Conservation (phyloP, 1,140 invertebrate genomes). For the Drosophila tristis region DNA sequence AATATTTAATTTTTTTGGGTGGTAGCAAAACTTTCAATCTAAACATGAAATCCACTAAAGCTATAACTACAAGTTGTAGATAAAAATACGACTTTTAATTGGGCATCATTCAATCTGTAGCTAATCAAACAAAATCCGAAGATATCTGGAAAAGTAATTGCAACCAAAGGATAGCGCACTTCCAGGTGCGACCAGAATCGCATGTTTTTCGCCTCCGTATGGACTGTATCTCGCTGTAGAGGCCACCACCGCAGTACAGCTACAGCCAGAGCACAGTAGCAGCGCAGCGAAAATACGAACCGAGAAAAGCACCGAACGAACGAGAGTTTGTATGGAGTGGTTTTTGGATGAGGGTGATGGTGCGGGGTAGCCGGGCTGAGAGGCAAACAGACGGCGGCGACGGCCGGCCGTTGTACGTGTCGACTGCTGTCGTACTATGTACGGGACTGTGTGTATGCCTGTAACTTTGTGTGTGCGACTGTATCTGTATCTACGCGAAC, state of each 20-base stretch:
- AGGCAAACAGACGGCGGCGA: slow-evolving; percentile 17
- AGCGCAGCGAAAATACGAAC: slow-evolving; percentile 64
- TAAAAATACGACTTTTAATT: no score
- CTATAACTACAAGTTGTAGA: no score
- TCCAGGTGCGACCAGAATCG: slow-evolving; percentile 24
- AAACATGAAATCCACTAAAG: no score
- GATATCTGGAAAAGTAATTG: neutral
- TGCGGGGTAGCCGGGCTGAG: neutral
- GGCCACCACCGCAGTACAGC: slow-evolving; percentile 66
- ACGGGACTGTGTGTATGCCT: slow-evolving; percentile 36
- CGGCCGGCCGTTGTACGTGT: slow-evolving; percentile 27
- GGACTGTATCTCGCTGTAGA: slow-evolving; percentile 67
- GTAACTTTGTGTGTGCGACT: slow-evolving; percentile 29
- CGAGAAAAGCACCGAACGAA: slow-evolving; percentile 49
- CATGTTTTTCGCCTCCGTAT: slow-evolving; percentile 26
- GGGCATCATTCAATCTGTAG: slow-evolving; percentile 7
- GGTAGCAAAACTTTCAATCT: no score
- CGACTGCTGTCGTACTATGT: slow-evolving; percentile 38
- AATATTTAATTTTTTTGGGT: no score
- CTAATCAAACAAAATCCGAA: slow-evolving; percentile 32
- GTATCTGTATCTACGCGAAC: slow-evolving; percentile 30
- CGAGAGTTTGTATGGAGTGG: slow-evolving; percentile 52
- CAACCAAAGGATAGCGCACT: slow-evolving; percentile 21
- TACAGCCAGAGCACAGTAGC: slow-evolving; percentile 42
- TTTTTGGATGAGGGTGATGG: neutral